Base-by-base conservation (phyloP, 2,113 vertebrate species). In the Syrrhaptes paradoxus region DNA sequence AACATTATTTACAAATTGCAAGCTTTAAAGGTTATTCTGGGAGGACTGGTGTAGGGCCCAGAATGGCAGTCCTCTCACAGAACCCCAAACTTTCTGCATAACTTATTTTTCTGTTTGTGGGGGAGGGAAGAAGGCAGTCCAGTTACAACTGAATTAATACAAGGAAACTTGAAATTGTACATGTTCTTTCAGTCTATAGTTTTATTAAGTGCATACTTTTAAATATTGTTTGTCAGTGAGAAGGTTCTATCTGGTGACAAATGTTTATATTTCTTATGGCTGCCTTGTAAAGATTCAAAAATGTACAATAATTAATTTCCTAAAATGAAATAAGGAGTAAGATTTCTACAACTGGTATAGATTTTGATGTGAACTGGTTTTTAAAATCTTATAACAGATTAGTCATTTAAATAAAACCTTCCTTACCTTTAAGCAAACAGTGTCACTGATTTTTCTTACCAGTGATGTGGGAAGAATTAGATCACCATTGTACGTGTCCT, bases 291-390 rank as follows among this genome's bases (percentile, higher is more conserved):
- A 98, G 90, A 91, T 87, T 96, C 25, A 96, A 91, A 92, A 75
- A 84, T 97, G 96, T 98, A 97, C 86, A 96, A 73, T 97, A 97
- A 48, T 87, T 13, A 93, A 95, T 97, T 98, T 98, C 96, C 98
- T 97, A 94, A 95, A 86, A 92, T 87, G 87, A 90, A 95, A 73
- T 92, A 93, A 82, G 79, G 95, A 94, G 73, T 96, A 96, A 90
- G 95, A 97, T 97, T 98, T 98, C 97, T 98, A 98, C 96, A 97
- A 87, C 76, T 93, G 93, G 95, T 97, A 96, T 96, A 97, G 93
- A 97, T 98, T 98, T 98, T 98, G 97, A 97, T 96, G 98, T 98
- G 97, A 96, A 96, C 85, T 98, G 96, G 97, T 98, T 98, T 98
- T 98, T 98, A 98, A 98, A 79, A 92, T 97, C 96, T 97, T 94